Evolutionary conservation across 2,113 vertebrate species (phyloP), one percentile per base, ranked within the genome.

Genomic region (Toxostoma redivivum): DNA sequence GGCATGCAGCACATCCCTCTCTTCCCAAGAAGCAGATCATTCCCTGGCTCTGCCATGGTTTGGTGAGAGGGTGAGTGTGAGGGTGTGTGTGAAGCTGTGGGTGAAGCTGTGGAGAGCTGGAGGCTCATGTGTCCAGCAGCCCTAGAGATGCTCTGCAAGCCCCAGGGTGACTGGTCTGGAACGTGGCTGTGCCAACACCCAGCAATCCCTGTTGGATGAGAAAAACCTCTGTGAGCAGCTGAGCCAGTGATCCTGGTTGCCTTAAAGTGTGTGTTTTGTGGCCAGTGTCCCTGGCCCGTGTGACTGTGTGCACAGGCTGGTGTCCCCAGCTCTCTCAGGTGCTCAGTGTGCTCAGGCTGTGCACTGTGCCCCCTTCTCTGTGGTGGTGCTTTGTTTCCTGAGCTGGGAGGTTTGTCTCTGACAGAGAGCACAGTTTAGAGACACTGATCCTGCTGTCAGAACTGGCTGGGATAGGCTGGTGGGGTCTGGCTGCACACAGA

Each of bases 141-240:
- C 1, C 2, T 10, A 12, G 72, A 56, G 48, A n/a, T 5, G 9
- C 19, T 73, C 64, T 69, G 45, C n/a, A 15, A 81, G 57, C 37
- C 28, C 30, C 10, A 9, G 31, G 37, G 28, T 51, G 4, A 0
- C 78, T 40, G 71, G 13, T 66, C 65, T 0, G 2, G 51, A 21
- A 13, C 0, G 0, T 11, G 16, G 48, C 10, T 58, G 25, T 69
- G 47, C 58, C 50, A 45, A 3, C 60, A 45, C 33, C 15, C 20
- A 7, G 8, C 0, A 0, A 17, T 86, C 44, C 40, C 53, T 45
- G 25, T 24, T 37, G 35, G 27, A 31, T 21, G 38, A 60, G 53
- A 31, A 45, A 13, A 64, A 83, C 12, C 54, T 50, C 64, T 33
- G 58, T 24, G 20, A 64, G 64, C 44, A 56, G 40, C 70, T 47